phyloP scores from a whole-genome alignment of 2,113 vertebrate genomes.

The Machaerirhynchus nigripectus region DNA sequence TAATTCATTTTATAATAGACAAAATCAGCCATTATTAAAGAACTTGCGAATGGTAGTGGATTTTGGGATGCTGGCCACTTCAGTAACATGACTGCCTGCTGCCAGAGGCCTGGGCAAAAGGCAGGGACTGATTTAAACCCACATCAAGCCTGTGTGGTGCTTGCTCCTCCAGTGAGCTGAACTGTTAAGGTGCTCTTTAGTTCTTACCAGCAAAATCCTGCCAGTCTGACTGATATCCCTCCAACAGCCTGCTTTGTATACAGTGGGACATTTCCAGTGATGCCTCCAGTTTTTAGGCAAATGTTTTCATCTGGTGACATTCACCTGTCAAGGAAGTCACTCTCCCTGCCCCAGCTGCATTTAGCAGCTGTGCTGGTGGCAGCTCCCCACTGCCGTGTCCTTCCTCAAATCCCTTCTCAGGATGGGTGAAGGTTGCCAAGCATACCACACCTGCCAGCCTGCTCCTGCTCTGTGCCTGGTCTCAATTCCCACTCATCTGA shows the following conservation, averaged over 20 bases:
- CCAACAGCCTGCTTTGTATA: background rate
- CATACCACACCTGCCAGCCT: background rate
- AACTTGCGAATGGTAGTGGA: too few species aligned
- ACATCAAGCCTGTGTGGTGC: fast-evolving
- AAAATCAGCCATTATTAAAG: too few species aligned
- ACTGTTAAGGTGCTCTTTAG: background rate
- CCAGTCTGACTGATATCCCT: background rate
- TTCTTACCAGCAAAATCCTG: background rate
- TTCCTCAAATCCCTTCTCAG: background rate
- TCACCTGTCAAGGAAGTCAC: fast-evolving
- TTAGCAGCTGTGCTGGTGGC: background rate
- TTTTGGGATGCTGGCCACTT: too few species aligned
- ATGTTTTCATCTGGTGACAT: background rate
- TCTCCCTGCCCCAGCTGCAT: background rate
- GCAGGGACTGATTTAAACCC: too few species aligned
- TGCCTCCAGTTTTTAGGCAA: background rate
- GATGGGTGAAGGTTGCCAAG: background rate
- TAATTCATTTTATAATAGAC: too few species aligned
- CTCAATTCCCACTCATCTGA: background rate
- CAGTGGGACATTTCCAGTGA: background rate
- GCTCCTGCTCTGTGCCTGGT: fast-evolving
- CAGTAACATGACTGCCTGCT: too few species aligned
- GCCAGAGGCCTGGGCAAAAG: too few species aligned
- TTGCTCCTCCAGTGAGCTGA: background rate
- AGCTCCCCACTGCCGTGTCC: fast-evolving